Evolutionary conservation across 2,888 invertebrate genomes (phyloP).

Genomic region (Ashinkailepas kermadecensis): DNA sequence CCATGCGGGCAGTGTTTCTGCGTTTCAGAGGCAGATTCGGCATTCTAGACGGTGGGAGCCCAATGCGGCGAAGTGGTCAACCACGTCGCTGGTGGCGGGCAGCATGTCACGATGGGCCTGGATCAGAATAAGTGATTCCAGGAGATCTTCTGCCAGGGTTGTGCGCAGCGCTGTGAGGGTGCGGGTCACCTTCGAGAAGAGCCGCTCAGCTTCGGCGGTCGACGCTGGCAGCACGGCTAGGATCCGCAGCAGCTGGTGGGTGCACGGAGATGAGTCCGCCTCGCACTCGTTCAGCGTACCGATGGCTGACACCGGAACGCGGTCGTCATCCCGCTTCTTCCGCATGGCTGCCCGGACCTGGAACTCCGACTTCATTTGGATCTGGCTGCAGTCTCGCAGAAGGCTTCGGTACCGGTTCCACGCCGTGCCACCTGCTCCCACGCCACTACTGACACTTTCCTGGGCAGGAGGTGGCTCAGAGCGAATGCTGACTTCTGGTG

Average conservation of each 20-base stretch:
- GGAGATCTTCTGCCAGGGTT: too few species aligned
- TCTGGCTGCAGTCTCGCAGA: not conserved
- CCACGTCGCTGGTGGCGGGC: too few species aligned
- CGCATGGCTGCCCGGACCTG: not conserved
- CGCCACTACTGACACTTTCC: not conserved
- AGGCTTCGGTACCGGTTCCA: not conserved
- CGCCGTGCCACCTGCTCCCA: not conserved
- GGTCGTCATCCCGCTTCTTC: not conserved
- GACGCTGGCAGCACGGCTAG: not conserved
- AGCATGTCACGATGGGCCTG: too few species aligned
- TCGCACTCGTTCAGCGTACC: not conserved
- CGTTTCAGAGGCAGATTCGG: too few species aligned
- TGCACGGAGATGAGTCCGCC: not conserved
- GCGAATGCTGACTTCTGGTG: too few species aligned
- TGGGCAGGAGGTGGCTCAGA: not conserved
- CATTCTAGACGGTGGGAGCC: too few species aligned
- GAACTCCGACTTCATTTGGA: not conserved
- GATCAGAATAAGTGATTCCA: too few species aligned
- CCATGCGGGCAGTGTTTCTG: too few species aligned
- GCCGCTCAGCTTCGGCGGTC: too few species aligned
- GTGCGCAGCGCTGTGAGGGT: too few species aligned
- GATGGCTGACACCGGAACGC: not conserved
- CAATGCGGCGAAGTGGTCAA: too few species aligned
- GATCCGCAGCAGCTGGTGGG: not conserved
- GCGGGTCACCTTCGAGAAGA: too few species aligned